These are phyloP conservation scores for Hymenochirus boettgeri DNA, from an alignment of 2,113 vertebrate genomes.

Conservation along the genomic window DNA sequence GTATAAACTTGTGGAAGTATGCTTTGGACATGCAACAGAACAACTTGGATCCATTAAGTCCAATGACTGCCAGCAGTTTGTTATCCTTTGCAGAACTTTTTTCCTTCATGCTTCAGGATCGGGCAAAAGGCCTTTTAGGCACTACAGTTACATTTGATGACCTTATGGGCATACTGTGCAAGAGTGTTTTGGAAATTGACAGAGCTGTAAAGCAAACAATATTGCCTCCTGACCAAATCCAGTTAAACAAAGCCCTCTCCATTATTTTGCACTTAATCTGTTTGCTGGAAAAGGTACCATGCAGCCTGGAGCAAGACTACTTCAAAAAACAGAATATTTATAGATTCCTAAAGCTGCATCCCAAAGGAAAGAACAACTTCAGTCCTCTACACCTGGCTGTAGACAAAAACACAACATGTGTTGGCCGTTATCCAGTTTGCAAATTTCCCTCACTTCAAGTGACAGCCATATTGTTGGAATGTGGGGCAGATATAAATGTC, in stretches of 20 bases:
- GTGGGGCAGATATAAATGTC: constrained; percentile 87
- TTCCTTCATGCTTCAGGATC: constrained; percentile 98
- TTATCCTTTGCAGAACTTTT: constrained; percentile 96
- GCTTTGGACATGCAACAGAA: constrained; percentile 97
- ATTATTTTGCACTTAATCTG: constrained; percentile 98
- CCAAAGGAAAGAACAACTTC: constrained; percentile 91
- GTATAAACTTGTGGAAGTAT: constrained; percentile 96
- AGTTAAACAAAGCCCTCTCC: constrained; percentile 93
- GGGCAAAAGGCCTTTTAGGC: constrained; percentile 90
- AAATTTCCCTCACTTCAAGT: constrained; percentile 95
- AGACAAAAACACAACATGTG: constrained; percentile 92
- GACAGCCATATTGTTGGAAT: constrained; percentile 88
- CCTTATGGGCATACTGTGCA: constrained; percentile 93
- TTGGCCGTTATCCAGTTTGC: constrained; percentile 95
- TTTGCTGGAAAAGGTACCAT: constrained; percentile 93
- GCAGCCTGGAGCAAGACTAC: constrained; percentile 88
- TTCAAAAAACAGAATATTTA: constrained; percentile 98
- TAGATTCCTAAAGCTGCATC: constrained; percentile 89
- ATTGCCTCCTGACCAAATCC: constrained; percentile 77
- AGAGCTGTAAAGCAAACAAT: constrained; percentile 80
- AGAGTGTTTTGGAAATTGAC: constrained; percentile 95
- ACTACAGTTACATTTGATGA: constrained; percentile 93
- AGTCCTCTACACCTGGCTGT: constrained; percentile 95
- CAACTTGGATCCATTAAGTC: constrained; percentile 91
- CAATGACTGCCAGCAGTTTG: constrained; percentile 95